These are phyloP conservation scores for Helicolenus hilgendorfi DNA, from an alignment of 2,797 vertebrate genomes.

Conservation along the genomic window DNA sequence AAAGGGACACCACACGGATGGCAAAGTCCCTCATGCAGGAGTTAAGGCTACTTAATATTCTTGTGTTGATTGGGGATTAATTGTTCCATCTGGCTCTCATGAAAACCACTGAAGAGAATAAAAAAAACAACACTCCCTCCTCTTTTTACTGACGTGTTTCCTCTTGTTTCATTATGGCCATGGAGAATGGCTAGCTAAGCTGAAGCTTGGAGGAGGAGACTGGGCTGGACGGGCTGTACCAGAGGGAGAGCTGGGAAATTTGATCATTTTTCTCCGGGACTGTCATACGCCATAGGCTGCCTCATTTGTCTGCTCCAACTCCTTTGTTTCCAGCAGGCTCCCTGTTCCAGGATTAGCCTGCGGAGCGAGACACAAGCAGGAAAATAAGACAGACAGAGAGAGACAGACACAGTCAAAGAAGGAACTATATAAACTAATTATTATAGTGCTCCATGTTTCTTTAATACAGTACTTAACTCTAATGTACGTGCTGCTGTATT, in stretches of 20 bases:
- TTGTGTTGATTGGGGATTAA: constrained; percentile 89
- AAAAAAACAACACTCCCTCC: constrained; percentile 35
- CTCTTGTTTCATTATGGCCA: constrained; percentile 59
- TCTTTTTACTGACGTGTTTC: constrained; percentile 48
- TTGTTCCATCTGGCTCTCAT: constrained; percentile 92
- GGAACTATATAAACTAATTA: constrained; percentile 64
- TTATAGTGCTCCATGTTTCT: constrained; percentile 65
- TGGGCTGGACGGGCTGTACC: constrained; percentile 65
- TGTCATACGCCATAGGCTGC: constrained; percentile 86
- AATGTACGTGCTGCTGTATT: constrained; percentile 64
- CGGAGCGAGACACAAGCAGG: constrained; percentile 35
- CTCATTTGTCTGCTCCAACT: constrained; percentile 88
- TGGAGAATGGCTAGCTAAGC: constrained; percentile 45
- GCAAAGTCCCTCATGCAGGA: constrained; percentile 56
- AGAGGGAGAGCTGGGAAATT: constrained; percentile 82
- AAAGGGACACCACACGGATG: constrained; percentile 36
- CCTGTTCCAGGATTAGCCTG: constrained; percentile 57
- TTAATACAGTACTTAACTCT: constrained; percentile 58
- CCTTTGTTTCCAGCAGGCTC: constrained; percentile 86
- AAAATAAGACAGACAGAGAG: constrained; percentile 21
- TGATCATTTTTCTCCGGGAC: constrained; percentile 87
- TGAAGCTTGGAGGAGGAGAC: constrained; percentile 58
- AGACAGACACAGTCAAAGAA: constrained; percentile 2
- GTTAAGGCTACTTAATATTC: constrained; percentile 81
- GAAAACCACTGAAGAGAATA: constrained; percentile 67